phyloP scores from a whole-genome alignment of 2,888 invertebrate genomes.

The Caenorhabditis panamensis region DNA sequence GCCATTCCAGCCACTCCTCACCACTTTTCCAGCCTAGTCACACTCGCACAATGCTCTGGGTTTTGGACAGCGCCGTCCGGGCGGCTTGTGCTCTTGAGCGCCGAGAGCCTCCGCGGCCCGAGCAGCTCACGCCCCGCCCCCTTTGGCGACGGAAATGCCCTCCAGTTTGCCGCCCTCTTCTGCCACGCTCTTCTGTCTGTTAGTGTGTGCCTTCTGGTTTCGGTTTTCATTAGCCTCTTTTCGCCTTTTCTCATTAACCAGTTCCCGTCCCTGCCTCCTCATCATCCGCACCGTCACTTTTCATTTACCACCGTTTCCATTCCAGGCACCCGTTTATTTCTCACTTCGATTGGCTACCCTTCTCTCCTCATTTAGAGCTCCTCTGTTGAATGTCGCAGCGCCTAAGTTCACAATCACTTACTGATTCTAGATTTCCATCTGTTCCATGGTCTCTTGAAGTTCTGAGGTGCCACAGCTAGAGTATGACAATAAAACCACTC shows the following conservation, averaged over 20 bases:
- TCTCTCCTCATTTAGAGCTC: too few species aligned
- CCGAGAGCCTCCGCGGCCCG: neutral
- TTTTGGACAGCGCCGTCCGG: constrained; percentile 18
- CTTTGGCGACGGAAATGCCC: constrained; percentile 58
- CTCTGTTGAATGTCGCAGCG: too few species aligned
- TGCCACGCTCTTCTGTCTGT: constrained; percentile 9
- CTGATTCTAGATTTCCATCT: too few species aligned
- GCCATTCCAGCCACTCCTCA: constrained; percentile 75
- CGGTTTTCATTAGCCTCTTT: constrained; percentile 57
- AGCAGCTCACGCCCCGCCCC: constrained; percentile 25
- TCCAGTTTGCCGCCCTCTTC: constrained; percentile 50
- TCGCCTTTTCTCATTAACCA: constrained; percentile 48
- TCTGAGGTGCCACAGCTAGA: too few species aligned
- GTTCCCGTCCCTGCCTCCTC: neutral
- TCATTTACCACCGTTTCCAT: constrained; percentile 25
- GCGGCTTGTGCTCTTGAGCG: constrained; percentile 18
- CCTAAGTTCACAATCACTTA: too few species aligned
- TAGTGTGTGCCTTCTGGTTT: constrained; percentile 45
- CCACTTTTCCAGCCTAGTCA: constrained; percentile 12
- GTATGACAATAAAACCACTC: neutral
- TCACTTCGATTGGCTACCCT: too few species aligned
- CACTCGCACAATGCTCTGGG: constrained; percentile 9
- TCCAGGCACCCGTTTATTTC: too few species aligned
- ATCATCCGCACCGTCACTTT: constrained; percentile 35
- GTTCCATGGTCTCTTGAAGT: too few species aligned